Evolutionary conservation across 2,797 vertebrate species (phyloP), one percentile per base, ranked within the genome.

Genomic region (Sus cebifrons): DNA sequence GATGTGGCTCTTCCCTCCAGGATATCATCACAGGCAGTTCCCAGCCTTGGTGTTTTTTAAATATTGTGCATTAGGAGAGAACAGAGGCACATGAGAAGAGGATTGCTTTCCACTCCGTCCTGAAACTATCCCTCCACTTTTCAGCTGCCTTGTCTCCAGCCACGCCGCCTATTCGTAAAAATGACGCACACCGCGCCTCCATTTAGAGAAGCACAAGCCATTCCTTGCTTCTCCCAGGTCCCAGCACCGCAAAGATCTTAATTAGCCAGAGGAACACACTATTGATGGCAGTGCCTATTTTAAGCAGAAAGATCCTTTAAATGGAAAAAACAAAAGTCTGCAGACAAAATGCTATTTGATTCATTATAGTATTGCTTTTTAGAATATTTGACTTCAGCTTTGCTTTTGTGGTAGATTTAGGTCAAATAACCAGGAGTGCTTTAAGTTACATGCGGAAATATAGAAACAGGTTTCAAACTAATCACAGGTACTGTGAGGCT

Each of bases 291-390:
- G 23, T 15, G 27, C 54, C 92, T 86, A 64, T 97, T 81, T 95
- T 86, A 96, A 88, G 74, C 74, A 91, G 82, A 95, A 96, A 68
- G 13, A 86, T 93, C 25, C 70, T 88, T 83, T 86, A 82, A 81
- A 75, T 6, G 4, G 29, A 71, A 78, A 78, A 89, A 85, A 88
- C 6, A 75, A 32, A 89, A 40, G n/a, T 14, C 32, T 77, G 79
- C 60, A 87, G 78, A 94, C 29, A 96, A 94, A 94, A 88, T 62
- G 90, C 21, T 36, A 25, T 75, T 95, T 54, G 7, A 60, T 78
- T 81, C 56, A 88, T 90, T 75, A 91, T 29, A 75, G 27, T 94
- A 89, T 27, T 81, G 40, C 36, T 40, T 84, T 95, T 84, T 71
- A 86, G 71, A 94, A 94, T 79, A 75, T 71, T 79, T 89, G 84